Evolutionary conservation across 2,888 invertebrate genomes (phyloP).

Genomic region (Xestia sexstrigata): DNA sequence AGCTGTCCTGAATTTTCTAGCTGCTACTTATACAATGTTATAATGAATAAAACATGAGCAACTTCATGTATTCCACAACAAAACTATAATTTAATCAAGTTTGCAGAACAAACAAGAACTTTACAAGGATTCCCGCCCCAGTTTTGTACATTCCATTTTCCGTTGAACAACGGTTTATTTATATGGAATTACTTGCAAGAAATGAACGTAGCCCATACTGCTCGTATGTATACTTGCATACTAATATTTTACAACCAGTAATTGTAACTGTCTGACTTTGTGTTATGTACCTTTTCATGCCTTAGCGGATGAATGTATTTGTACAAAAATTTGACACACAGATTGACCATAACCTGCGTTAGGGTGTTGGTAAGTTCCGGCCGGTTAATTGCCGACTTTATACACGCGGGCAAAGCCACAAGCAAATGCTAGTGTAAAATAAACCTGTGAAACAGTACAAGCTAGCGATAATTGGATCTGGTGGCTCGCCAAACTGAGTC

Average conservation of each 20-base stretch:
- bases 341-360: background rate
- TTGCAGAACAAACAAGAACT: constrained; percentile 2
- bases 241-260: background rate
- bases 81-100: constrained; percentile 32
- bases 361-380: background rate
- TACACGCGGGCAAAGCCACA: background rate
- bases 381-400: background rate
- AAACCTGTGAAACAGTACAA: constrained; percentile 34
- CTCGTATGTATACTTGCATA: background rate
- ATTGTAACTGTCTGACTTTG: background rate
- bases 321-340: background rate
- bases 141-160: constrained; percentile 13
- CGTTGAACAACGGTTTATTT: constrained; percentile 12
- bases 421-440: constrained; percentile 7
- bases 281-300: background rate
- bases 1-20: constrained; percentile 20
- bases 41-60: constrained; percentile 26
- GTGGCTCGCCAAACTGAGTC: constrained; percentile 57
- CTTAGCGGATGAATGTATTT: background rate
- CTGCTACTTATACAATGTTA: constrained; percentile 6
- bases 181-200: constrained; percentile 8
- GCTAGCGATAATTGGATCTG: constrained; percentile 59
- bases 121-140: constrained; percentile 28
- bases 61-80: background rate
- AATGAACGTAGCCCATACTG: constrained; percentile 2